phyloP scores from a whole-genome alignment of 2,888 invertebrate species.

The Monopis laevigella region DNA sequence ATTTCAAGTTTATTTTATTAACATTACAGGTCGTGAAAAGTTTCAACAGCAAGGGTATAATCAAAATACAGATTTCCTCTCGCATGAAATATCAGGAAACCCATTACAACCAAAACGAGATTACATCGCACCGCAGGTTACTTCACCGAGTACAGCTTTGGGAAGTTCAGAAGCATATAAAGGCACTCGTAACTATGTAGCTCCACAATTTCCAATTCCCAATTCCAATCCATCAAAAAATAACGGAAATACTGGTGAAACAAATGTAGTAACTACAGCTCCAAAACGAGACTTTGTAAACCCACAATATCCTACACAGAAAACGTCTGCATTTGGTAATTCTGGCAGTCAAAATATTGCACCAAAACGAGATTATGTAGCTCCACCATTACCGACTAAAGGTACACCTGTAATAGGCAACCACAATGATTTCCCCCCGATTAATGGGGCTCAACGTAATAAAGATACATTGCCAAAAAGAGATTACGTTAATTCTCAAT shows the following conservation, averaged over 20 bases:
- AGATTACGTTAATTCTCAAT: slow-evolving; percentile 35
- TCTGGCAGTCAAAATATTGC: slow-evolving; percentile 9
- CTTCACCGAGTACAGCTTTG: neutral
- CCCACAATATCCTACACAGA: slow-evolving; percentile 27
- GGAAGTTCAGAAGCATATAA: slow-evolving; percentile 9
- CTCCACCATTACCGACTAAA: slow-evolving; percentile 31
- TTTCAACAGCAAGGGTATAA: slow-evolving; percentile 24
- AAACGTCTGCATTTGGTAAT: slow-evolving; percentile 15
- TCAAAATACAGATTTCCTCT: slow-evolving; percentile 44
- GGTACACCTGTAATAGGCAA: slow-evolving; percentile 6
- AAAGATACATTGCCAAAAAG: slow-evolving; percentile 21
- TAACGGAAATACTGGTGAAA: slow-evolving; percentile 10
- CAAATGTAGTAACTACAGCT: neutral
- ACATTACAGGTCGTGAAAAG: no score
- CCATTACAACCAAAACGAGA: slow-evolving; percentile 28
- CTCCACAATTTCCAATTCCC: slow-evolving; percentile 33
- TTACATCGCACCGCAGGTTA: slow-evolving; percentile 9
- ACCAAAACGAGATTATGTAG: slow-evolving; percentile 41
- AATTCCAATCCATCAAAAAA: slow-evolving; percentile 17
- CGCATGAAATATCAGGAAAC: slow-evolving; percentile 40
- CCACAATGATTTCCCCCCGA: slow-evolving; percentile 15
- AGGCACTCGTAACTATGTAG: slow-evolving; percentile 41
- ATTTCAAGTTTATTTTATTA: no score
- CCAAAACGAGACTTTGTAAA: slow-evolving; percentile 34
- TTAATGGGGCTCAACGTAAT: slow-evolving; percentile 9